Conservation (phyloP, 2,113 vertebrate species). For the Macquaria australasica region DNA sequence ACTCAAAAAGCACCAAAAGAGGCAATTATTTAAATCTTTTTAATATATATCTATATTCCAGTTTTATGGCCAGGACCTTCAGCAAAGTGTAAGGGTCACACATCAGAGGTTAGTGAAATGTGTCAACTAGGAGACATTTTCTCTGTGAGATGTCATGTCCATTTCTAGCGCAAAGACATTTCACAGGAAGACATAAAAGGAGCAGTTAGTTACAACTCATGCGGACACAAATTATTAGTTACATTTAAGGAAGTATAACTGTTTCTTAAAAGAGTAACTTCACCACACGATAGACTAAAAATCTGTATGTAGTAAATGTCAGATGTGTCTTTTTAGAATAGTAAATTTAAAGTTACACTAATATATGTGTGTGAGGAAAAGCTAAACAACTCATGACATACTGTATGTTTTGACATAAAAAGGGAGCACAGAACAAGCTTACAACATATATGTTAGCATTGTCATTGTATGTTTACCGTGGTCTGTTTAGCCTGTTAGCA, state of each 20-base stretch:
- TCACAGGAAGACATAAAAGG: conserved; percentile 67
- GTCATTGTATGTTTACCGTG: no score
- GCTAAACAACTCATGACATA: not conserved
- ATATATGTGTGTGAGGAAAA: not conserved
- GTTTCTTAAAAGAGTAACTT: not conserved
- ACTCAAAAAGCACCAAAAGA: not conserved
- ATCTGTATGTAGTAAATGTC: not conserved
- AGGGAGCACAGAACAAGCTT: not conserved
- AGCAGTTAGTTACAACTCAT: conserved; percentile 13
- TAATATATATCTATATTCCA: not conserved
- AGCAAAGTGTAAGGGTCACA: conserved; percentile 10
- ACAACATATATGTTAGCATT: no score
- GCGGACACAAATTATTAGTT: not conserved
- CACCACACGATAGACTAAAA: not conserved
- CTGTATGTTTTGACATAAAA: not conserved
- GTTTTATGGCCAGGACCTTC: not conserved
- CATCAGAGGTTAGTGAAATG: conserved; percentile 62
- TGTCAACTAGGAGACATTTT: conserved; percentile 68
- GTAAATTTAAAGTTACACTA: not conserved
- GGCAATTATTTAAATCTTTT: not conserved
- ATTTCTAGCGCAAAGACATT: conserved; percentile 67
- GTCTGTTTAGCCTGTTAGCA: not conserved
- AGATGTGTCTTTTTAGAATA: not conserved
- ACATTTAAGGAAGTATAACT: conserved; percentile 1
- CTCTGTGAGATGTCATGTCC: conserved; percentile 74